phyloP scores from a whole-genome alignment of 2,113 vertebrate genomes.

The Oncorhynchus masou region DNA sequence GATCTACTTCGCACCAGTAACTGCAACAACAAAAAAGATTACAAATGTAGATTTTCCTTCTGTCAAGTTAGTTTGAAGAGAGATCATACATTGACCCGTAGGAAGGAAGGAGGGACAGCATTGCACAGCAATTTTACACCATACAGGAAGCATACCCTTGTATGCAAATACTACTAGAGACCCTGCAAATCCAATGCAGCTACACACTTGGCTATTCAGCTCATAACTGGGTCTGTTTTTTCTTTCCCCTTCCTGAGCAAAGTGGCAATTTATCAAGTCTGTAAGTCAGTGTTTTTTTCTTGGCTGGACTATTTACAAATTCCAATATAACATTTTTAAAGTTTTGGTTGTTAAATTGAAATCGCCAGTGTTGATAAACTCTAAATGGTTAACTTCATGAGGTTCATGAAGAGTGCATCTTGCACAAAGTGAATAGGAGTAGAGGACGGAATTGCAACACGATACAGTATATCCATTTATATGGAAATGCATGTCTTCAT shows the following conservation, averaged over 20 bases:
- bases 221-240: constrained; percentile 23
- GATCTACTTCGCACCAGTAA: constrained; percentile 35
- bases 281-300: constrained; percentile 35
- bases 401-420: constrained; percentile 8
- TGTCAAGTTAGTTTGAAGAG: constrained; percentile 58
- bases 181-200: neutral
- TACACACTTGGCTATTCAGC: constrained; percentile 36
- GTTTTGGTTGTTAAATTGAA: constrained; percentile 43
- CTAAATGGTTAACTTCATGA: constrained; percentile 33
- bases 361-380: constrained; percentile 48
- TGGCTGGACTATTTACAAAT: constrained; percentile 47
- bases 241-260: constrained; percentile 23
- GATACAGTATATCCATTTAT: neutral
- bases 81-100: constrained; percentile 61
- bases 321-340: constrained; percentile 39
- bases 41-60: constrained; percentile 60
- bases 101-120: constrained; percentile 8
- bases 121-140: constrained; percentile 43
- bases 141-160: constrained; percentile 7
- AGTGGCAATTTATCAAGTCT: constrained; percentile 31
- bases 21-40: constrained; percentile 45
- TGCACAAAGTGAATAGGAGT: neutral
- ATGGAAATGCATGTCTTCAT: neutral
- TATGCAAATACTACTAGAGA: constrained; percentile 25
- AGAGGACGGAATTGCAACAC: neutral